Evolutionary conservation across 2,888 invertebrate species (phyloP).

Genomic region (Chouioia cunea): DNA sequence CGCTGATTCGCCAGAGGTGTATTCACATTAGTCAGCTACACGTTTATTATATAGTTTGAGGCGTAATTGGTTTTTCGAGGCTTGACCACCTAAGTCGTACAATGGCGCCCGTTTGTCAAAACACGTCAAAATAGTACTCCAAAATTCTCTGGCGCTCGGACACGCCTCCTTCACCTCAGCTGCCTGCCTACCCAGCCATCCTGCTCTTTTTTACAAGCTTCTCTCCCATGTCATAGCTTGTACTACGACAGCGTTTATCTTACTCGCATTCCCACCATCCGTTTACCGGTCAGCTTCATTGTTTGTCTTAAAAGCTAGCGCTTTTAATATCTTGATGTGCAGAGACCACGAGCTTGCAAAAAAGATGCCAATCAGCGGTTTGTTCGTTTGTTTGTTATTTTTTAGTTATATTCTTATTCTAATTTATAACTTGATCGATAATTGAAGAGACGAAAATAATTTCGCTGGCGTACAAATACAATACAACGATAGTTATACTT

Average conservation of each 20-base stretch:
- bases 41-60: background rate
- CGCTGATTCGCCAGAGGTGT: background rate
- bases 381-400: too few relatives aligned
- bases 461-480: too few relatives aligned
- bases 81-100: slow-evolving; percentile 64
- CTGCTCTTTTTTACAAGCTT: slow-evolving; percentile 5
- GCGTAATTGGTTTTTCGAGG: slow-evolving; percentile 56
- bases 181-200: background rate
- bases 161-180: slow-evolving; percentile 20
- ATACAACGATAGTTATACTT: too few relatives aligned
- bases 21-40: background rate
- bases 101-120: slow-evolving; percentile 68
- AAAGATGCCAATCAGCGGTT: too few relatives aligned
- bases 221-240: background rate
- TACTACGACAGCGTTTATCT: background rate
- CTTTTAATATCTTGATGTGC: background rate
- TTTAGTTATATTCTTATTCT: too few relatives aligned
- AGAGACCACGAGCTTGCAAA: too few relatives aligned
- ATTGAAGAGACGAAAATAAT: too few relatives aligned
- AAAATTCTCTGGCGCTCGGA: slow-evolving; percentile 26
- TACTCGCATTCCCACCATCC: background rate
- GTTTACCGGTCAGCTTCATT: background rate
- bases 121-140: slow-evolving; percentile 67
- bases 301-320: slow-evolving; percentile 7
- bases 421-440: too few relatives aligned